These are phyloP conservation scores for Hydraecia micacea DNA, from an alignment of 2,888 invertebrate genomes.

Conservation along the genomic window DNA sequence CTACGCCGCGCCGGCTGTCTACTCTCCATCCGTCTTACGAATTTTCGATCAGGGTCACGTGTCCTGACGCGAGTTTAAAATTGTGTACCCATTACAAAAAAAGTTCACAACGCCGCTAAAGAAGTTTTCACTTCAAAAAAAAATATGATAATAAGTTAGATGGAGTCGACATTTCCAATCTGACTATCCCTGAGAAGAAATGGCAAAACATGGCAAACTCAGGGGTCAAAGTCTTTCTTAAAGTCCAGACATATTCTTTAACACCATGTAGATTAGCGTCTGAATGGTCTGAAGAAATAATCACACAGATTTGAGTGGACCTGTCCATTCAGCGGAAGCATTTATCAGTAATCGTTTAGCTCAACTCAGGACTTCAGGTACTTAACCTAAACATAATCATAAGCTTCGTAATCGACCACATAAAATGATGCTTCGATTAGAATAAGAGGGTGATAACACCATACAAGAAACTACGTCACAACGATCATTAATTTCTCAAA, in stretches of 20 bases:
- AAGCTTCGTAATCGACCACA: too few species aligned
- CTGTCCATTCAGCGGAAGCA: not conserved
- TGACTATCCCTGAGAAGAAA: not conserved
- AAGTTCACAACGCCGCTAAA: too few species aligned
- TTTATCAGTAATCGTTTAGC: not conserved
- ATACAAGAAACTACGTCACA: not conserved
- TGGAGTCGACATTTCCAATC: not conserved
- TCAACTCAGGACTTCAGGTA: not conserved
- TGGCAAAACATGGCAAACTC: not conserved
- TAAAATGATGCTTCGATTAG: too few species aligned
- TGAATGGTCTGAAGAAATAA: not conserved
- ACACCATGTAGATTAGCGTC: not conserved
- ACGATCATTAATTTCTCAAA: not conserved
- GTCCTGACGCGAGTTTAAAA: too few species aligned
- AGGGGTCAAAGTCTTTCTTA: too few species aligned
- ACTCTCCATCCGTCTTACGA: too few species aligned
- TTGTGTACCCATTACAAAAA: too few species aligned
- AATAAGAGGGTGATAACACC: too few species aligned
- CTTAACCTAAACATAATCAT: too few species aligned
- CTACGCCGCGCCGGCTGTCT: too few species aligned
- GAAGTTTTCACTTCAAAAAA: too few species aligned
- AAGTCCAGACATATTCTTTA: not conserved
- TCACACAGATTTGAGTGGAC: not conserved
- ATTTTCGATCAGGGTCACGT: too few species aligned
- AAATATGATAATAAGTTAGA: not conserved